Evolutionary conservation across 53 echinoderm and acorn worm species (phyloP).

Genomic region (Antedon mediterranea): DNA sequence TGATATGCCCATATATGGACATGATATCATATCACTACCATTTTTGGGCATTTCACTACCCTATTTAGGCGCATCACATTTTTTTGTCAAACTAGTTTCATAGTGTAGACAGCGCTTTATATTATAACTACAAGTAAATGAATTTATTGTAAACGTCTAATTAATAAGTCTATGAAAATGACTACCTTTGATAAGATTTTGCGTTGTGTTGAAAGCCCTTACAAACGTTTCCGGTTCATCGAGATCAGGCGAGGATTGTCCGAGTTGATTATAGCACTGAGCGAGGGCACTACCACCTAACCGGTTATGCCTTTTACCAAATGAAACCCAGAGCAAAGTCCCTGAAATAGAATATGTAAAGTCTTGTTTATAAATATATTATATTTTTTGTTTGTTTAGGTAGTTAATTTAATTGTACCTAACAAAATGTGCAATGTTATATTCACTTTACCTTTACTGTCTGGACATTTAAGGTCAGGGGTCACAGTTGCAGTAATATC

Average conservation of each 20-base stretch:
- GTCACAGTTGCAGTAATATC: constrained; percentile 85
- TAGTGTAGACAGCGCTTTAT: too few relatives aligned
- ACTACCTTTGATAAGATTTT: constrained; percentile 51
- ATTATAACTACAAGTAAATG: too few relatives aligned
- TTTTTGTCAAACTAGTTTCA: too few relatives aligned
- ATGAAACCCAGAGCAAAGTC: constrained; percentile 52
- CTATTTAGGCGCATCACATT: too few relatives aligned
- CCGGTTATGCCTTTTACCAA: constrained; percentile 50
- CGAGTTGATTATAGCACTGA: constrained; percentile 87
- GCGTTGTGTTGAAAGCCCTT: constrained; percentile 59
- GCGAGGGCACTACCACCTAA: constrained; percentile 87
- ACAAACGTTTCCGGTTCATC: constrained; percentile 37
- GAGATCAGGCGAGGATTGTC: constrained; percentile 60
- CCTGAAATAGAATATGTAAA: constrained; percentile 21
- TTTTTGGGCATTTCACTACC: too few relatives aligned
- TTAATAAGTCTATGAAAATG: too few relatives aligned
- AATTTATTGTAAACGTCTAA: too few relatives aligned
- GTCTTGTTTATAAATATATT: too few relatives aligned
- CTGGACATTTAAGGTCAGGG: constrained; percentile 86
- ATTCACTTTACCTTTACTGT: constrained; percentile 43
- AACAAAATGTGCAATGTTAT: neutral
- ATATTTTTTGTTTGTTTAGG: too few relatives aligned
- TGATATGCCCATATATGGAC: too few relatives aligned
- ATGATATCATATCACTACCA: too few relatives aligned
- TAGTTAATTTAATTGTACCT: neutral